Evolutionary conservation across 2,113 vertebrate species (phyloP).

Genomic region (Perca schrenkii): DNA sequence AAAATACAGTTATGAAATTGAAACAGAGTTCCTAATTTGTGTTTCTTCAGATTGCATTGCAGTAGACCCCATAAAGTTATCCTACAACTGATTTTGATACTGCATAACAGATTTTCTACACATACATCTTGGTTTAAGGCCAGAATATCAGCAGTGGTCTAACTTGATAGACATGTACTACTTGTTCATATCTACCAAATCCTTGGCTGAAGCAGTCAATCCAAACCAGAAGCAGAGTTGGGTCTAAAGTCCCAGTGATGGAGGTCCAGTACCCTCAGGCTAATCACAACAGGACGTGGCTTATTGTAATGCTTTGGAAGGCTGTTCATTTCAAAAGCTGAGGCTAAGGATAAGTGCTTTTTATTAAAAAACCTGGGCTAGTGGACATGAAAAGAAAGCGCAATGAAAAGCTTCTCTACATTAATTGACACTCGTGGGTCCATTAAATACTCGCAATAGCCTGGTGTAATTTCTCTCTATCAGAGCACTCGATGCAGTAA

Average conservation of each 20-base stretch:
- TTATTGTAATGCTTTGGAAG: conserved; percentile 49
- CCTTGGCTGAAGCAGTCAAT: conserved; percentile 7
- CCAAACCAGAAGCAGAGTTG: conserved; percentile 9
- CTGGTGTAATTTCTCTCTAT: conserved; percentile 70
- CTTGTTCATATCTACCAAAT: not conserved
- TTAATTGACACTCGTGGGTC: conserved; percentile 78
- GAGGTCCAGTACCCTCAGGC: conserved; percentile 35
- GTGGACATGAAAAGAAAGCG: conserved; percentile 72
- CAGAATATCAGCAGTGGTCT: not conserved
- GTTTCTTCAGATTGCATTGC: too few species aligned
- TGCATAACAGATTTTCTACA: not conserved
- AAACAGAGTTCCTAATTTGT: too few species aligned
- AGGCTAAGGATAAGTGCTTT: conserved; percentile 58
- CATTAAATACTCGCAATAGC: conserved; percentile 73
- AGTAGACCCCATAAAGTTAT: too few species aligned
- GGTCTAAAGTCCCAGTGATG: conserved; percentile 32
- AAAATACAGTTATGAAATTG: too few species aligned
- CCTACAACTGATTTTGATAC: too few species aligned
- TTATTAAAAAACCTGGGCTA: conserved; percentile 64
- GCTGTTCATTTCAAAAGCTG: conserved; percentile 53
- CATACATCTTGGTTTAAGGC: not conserved
- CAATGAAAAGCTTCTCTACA: conserved; percentile 72
- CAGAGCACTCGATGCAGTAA: conserved; percentile 63
- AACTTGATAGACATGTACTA: not conserved
- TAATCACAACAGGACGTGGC: conserved; percentile 42